A percentile compares a stretch with the other conserved stretches of the same genome.
Evolutionary conservation across 2,888 invertebrate species (phyloP).

Genomic region (Drosophila maculinotata): DNA sequence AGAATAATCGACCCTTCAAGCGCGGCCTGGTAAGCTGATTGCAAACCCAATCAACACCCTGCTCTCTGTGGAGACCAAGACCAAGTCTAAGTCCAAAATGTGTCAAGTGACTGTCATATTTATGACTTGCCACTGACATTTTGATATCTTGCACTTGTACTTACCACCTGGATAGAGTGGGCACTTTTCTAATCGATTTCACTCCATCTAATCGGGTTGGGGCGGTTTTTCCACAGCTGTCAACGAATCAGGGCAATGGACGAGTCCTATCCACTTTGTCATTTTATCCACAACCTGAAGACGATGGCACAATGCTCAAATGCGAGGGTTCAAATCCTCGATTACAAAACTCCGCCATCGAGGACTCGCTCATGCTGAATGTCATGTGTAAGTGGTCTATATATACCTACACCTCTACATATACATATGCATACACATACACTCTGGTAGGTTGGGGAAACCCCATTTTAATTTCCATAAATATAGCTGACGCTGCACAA

Average conservation of each 20-base stretch:
- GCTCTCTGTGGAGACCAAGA: background rate
- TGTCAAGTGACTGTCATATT: conserved; percentile 63
- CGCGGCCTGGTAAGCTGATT: conserved; percentile 89
- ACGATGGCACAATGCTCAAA: conserved; percentile 92
- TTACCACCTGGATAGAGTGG: conserved; percentile 22
- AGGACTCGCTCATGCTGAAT: conserved; percentile 93
- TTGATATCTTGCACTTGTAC: conserved; percentile 60
- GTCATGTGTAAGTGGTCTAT: conserved; percentile 92
- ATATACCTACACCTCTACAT: background rate
- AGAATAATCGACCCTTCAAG: conserved; percentile 91
- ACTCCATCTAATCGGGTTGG: conserved; percentile 40
- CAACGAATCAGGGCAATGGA: conserved; percentile 89
- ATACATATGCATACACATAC: background rate
- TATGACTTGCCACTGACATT: conserved; percentile 64
- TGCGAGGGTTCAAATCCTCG: conserved; percentile 94
- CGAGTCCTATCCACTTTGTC: conserved; percentile 91
- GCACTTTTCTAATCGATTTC: conserved; percentile 80
- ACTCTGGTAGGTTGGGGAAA: conserved; percentile 1
- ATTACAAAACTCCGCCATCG: conserved; percentile 90
- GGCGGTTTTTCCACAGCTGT: conserved; percentile 85
- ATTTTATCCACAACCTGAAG: conserved; percentile 93
- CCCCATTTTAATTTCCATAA: conserved; percentile 65
- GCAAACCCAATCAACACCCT: conserved; percentile 1
- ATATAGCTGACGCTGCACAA: conserved; percentile 57
- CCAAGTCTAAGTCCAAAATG: conserved; percentile 19